Conservation (phyloP, 2,888 invertebrate genomes). For the Orthosia gothica region DNA sequence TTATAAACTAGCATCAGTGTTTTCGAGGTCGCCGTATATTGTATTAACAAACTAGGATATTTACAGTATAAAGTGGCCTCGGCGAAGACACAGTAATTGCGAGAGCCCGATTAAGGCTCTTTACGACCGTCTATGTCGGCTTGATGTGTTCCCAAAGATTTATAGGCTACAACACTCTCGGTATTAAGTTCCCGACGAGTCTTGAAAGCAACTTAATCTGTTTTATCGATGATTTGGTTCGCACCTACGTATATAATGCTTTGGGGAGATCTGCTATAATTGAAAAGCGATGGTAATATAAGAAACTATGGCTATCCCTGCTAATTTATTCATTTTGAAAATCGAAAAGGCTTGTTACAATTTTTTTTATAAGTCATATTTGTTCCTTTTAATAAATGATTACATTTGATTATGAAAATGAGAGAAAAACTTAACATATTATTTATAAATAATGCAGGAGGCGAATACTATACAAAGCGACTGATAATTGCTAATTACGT, state of each 20-base stretch:
- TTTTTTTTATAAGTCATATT: background rate
- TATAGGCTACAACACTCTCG: conserved; percentile 73
- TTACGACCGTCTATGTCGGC: conserved; percentile 75
- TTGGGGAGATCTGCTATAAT: conserved; percentile 17
- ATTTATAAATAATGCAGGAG: conserved; percentile 9
- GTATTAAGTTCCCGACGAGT: conserved; percentile 73
- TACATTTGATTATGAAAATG: background rate
- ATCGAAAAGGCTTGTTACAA: no score
- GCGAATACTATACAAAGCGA: background rate
- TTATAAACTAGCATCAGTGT: conserved; percentile 59
- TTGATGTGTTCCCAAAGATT: conserved; percentile 73
- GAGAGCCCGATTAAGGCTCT: conserved; percentile 79
- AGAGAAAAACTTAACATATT: background rate
- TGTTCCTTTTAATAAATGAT: background rate
- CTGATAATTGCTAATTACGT: conserved; percentile 11
- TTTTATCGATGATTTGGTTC: conserved; percentile 57
- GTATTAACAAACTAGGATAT: conserved; percentile 72
- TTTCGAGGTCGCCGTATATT: conserved; percentile 68
- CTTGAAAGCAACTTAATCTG: conserved; percentile 65
- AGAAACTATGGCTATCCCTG: background rate
- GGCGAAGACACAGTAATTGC: conserved; percentile 77
- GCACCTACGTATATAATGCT: conserved; percentile 17
- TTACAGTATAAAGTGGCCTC: conserved; percentile 72
- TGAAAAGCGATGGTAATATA: background rate
- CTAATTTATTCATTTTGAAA: no score